Evolutionary conservation across 2,113 vertebrate species (phyloP), one percentile per base, ranked within the genome.

Genomic region (Pseudolaguvia tuberculata): DNA sequence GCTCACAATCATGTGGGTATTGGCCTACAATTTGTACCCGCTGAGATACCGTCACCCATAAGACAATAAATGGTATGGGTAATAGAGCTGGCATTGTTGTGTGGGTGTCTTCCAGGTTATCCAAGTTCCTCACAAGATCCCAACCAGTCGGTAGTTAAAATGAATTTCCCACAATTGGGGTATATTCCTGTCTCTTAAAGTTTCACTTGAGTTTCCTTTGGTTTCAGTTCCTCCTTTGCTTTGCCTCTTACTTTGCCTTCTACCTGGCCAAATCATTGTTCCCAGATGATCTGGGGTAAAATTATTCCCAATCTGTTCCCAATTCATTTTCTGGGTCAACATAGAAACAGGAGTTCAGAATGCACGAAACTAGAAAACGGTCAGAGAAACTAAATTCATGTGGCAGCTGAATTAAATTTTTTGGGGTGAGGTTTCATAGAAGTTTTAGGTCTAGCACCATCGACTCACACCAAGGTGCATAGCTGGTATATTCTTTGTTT

Each of bases 231-330:
- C 25, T 8, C 21, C 23, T 67, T 23, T 67, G 45, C 47, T 67
- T 12, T 20, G 63, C 23, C 23, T 67, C 15, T 18, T 50, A 67
- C 47, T 48, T n/a, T n/a, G n/a, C n/a, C n/a, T n/a, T n/a, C n/a
- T 67, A 27, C 63, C 50, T 3, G 63, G 63, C 23, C 63, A 67
- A 48, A 50, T 50, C 45, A 67, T 29, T 29, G 15, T 27, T 50
- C 4, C 63, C 45, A 67, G 45, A 67, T 50, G 63, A 50, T 67
- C 45, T 48, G 15, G 39, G 25, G 14, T 65, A 47, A 45, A 65
- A 65, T 18, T 1, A 48, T 25, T 45, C 63, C 63, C 42, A 48
- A 66, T 66, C 63, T 48, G 63, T 25, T 29, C 1, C 20, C 45
- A 0, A 63, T 45, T 53, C 8, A 42, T 42, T 62, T 62, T 42